Conservation (phyloP, 53 echinoderm and acorn worm species). For the Henricia sp. region DNA sequence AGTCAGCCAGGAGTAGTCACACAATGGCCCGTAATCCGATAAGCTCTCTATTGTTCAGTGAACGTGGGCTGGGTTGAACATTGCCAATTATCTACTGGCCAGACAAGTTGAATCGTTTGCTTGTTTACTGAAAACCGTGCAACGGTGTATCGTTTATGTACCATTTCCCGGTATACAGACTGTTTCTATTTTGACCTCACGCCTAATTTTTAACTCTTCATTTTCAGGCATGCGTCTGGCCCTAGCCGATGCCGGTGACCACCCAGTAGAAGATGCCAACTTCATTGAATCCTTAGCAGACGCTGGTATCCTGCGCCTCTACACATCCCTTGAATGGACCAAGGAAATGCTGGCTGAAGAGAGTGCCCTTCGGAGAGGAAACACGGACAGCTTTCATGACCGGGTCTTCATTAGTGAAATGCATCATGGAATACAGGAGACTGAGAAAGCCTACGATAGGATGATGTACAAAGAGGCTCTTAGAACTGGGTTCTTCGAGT, state of each 20-base stretch:
- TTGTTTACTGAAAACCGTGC: too few relatives aligned
- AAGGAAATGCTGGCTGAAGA: constrained; percentile 81
- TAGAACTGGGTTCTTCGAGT: constrained; percentile 96
- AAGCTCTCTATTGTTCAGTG: too few relatives aligned
- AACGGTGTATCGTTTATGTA: too few relatives aligned
- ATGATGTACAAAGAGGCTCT: constrained; percentile 98
- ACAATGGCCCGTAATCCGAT: too few relatives aligned
- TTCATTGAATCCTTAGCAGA: constrained; percentile 90
- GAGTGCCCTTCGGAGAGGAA: constrained; percentile 74
- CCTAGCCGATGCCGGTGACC: constrained; percentile 91
- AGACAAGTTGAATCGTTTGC: too few relatives aligned
- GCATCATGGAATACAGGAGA: constrained; percentile 76
- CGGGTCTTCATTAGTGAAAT: constrained; percentile 90
- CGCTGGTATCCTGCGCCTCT: constrained; percentile 95
- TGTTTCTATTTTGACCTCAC: too few relatives aligned
- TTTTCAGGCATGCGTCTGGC: constrained; percentile 93
- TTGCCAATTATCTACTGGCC: too few relatives aligned
- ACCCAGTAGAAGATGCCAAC: constrained; percentile 94
- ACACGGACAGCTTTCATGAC: constrained; percentile 80
- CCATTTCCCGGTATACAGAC: too few relatives aligned
- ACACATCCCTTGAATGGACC: constrained; percentile 94
- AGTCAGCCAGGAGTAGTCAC: too few relatives aligned
- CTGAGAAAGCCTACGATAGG: constrained; percentile 79
- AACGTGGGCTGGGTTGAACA: too few relatives aligned
- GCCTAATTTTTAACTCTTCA: constrained; percentile 75